Conservation (phyloP, 2,113 vertebrate species). For the Phyllostomus hastatus region DNA sequence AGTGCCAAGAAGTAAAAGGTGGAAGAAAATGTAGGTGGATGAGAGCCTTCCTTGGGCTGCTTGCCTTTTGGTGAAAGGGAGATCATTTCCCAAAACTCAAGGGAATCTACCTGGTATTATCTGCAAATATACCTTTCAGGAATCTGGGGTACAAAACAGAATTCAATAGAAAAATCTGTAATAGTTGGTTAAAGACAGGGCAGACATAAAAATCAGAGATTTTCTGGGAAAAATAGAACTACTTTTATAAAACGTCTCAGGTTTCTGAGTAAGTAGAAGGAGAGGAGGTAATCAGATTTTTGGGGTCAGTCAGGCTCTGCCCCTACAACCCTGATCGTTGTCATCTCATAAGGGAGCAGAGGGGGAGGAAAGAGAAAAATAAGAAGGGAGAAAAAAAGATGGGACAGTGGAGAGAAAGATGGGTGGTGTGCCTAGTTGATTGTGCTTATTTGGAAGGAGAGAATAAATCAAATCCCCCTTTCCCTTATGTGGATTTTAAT, state of each 20-base stretch:
- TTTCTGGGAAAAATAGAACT: not conserved
- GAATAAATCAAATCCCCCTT: not conserved
- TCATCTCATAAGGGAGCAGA: not conserved
- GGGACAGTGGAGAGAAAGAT: not conserved
- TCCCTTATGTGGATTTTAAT: constrained; percentile 79
- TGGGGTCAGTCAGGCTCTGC: not conserved
- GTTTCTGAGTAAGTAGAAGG: not conserved
- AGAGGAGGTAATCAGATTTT: not conserved
- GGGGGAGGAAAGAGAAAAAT: not conserved
- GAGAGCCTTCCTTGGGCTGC: not conserved
- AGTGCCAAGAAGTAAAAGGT: not conserved
- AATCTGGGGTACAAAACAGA: not conserved
- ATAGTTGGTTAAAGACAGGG: constrained; percentile 13
- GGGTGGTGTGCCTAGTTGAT: not conserved
- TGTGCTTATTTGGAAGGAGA: not conserved
- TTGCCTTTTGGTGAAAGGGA: constrained; percentile 20
- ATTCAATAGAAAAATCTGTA: constrained; percentile 1
- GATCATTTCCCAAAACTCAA: not conserved
- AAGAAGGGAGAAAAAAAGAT: not conserved
- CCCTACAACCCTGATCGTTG: not conserved
- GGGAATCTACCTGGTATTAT: not conserved
- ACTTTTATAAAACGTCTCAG: not conserved
- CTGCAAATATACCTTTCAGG: constrained; percentile 2
- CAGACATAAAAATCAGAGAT: constrained; percentile 2
- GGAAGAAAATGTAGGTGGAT: not conserved